Evolutionary conservation across 2,113 vertebrate species (phyloP).

Genomic region (Mirounga angustirostris): DNA sequence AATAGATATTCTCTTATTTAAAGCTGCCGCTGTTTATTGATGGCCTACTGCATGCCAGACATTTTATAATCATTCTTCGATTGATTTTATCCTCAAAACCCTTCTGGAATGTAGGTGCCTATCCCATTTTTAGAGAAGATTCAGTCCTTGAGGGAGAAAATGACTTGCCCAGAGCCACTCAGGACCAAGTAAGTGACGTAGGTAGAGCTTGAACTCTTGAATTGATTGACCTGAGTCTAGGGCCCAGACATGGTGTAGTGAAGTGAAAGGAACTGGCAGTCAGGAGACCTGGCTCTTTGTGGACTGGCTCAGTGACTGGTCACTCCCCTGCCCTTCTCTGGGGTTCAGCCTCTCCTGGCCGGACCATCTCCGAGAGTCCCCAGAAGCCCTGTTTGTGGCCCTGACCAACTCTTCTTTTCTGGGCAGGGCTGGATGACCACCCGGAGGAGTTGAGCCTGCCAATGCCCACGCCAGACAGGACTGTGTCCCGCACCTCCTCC

Average conservation of each 20-base stretch:
- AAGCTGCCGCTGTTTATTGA: neutral
- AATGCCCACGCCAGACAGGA: conserved; percentile 83
- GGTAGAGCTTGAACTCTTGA: neutral
- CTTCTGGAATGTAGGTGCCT: neutral
- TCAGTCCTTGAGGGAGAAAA: neutral
- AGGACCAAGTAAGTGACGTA: neutral
- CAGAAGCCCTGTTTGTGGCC: neutral
- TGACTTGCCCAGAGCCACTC: neutral
- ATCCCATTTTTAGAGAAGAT: neutral
- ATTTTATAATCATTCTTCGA: conserved; percentile 6
- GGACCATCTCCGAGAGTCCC: neutral
- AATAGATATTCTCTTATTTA: conserved; percentile 16
- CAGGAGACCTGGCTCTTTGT: neutral
- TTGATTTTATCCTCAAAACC: neutral
- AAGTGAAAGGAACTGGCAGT: neutral
- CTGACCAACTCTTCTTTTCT: conserved; percentile 69
- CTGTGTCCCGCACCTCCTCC: conserved; percentile 91
- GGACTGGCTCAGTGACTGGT: neutral
- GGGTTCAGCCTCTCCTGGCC: neutral
- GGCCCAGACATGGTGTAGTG: neutral
- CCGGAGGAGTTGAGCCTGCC: conserved; percentile 87
- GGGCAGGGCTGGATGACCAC: conserved; percentile 84
- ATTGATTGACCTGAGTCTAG: neutral
- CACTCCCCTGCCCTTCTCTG: neutral
- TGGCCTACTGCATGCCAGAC: neutral